A percentile compares a stretch with the other conserved stretches of the same genome.
phyloP scores from a whole-genome alignment of 2,797 vertebrate genomes.

The Setipinna tenuifilis region DNA sequence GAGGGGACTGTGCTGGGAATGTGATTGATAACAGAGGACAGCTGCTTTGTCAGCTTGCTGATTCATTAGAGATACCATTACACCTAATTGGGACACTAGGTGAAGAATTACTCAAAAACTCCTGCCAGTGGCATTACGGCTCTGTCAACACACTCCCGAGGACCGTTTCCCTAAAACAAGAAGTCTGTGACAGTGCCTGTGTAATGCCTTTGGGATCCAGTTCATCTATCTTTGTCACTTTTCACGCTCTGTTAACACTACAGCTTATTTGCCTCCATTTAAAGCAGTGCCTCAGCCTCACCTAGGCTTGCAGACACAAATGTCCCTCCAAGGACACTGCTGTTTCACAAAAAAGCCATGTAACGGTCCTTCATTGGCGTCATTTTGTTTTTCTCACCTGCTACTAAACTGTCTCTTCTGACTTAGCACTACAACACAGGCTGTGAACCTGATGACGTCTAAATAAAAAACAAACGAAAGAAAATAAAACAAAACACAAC shows the following conservation, averaged over 20 bases:
- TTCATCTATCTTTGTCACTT: neutral
- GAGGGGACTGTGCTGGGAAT: neutral
- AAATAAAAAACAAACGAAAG: neutral
- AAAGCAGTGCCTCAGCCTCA: neutral
- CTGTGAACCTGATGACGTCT: neutral
- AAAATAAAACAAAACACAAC: constrained; percentile 49
- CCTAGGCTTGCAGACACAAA: neutral
- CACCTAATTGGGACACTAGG: neutral
- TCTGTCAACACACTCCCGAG: neutral
- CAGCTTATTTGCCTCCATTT: neutral
- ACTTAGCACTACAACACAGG: neutral
- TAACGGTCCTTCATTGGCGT: neutral
- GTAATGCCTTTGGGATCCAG: neutral
- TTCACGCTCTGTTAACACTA: neutral
- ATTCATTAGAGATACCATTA: neutral
- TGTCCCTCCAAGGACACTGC: neutral
- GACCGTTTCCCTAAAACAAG: neutral
- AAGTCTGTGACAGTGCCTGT: neutral
- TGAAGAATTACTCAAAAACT: neutral
- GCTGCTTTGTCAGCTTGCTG: neutral
- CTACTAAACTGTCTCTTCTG: neutral
- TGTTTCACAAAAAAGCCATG: neutral
- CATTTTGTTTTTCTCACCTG: neutral
- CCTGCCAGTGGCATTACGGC: neutral
- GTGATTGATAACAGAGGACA: neutral